phyloP scores from a whole-genome alignment of 2,113 vertebrate genomes.

The Crotalus tigris region DNA sequence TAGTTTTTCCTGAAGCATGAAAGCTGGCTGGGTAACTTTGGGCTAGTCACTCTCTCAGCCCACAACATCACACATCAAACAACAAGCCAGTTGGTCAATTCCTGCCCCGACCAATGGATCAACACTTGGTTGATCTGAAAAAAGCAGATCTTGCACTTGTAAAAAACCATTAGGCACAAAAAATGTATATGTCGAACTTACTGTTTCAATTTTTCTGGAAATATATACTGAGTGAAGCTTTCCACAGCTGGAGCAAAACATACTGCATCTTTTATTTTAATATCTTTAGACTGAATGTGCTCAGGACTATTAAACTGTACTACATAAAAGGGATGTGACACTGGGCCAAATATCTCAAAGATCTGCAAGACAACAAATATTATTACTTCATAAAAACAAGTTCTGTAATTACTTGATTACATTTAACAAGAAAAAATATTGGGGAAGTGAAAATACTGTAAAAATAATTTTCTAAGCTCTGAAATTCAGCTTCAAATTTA shows the following conservation, averaged over 20 bases:
- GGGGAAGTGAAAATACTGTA: background rate
- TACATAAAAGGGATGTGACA: constrained; percentile 87
- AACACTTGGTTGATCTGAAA: background rate
- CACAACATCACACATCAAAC: background rate
- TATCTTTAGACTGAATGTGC: constrained; percentile 76
- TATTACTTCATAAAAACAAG: constrained; percentile 2
- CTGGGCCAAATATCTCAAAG: constrained; percentile 94
- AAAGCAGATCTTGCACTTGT: background rate
- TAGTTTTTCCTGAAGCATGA: no score
- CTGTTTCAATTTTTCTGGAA: constrained; percentile 81
- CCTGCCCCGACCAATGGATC: background rate
- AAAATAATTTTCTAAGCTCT: background rate
- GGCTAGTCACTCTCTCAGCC: no score
- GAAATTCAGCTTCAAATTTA: background rate
- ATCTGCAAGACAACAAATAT: constrained; percentile 72
- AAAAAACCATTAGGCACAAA: background rate
- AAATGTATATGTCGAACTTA: constrained; percentile 57
- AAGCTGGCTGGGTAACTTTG: no score
- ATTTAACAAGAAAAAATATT: background rate
- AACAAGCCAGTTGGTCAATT: background rate
- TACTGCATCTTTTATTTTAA: constrained; percentile 77
- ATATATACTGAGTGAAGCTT: constrained; percentile 89
- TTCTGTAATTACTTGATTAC: background rate
- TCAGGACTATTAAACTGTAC: constrained; percentile 84
- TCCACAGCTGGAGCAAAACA: constrained; percentile 85